Base-by-base conservation (phyloP, 1,140 invertebrate genomes). In the Drosophila albomicans region DNA sequence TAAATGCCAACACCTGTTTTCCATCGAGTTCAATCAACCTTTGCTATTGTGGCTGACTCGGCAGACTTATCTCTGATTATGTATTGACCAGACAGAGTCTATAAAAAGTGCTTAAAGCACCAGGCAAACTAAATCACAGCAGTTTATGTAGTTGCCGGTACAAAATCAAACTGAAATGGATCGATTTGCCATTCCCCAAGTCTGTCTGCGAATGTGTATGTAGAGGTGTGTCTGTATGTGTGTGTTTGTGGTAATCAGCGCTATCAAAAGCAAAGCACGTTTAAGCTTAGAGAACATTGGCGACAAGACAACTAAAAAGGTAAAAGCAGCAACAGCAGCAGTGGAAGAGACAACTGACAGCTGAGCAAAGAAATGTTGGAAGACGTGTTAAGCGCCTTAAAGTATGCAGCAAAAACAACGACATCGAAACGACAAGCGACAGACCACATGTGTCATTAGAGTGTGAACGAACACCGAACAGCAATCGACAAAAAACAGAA, bases 321-420 rank as follows among this genome's bases (percentile, higher is more conserved):
- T 38, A 46, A 51, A 15, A 57, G 35, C 32, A 41, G 20, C 41
- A 35, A 43, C 32, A 57, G 38, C 35, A 57, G 13, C 32, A 20
- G 20, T 15, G n/a, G 28, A 28, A 32, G 28, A 13, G 52, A 16
- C 51, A 59, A 20, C 49, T 48, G 54, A 35, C 32, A 66, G 51
- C 69, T 66, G 41, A 43, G 10, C 30, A 65, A 65, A 74, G 64
- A 68, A 63, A 78, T 68, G 71, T 52, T 62, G 49, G 67, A 57
- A 73, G 74, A 79, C 77, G 52, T 77, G 77, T 73, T 79, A 77
- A 77, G 74, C 74, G 74, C 74, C 77, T 79, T 79, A 77, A 79
- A 79, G 77, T 79, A 77, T 67, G 77, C 74, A 72, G 46, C 20
- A 25, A 25, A 25, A 25, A 25, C 20, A 25, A 25, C 64, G 54